Evolutionary conservation across 2,113 vertebrate genomes (phyloP), one percentile per base, ranked within the genome.

Genomic region (Trinectes maculatus): DNA sequence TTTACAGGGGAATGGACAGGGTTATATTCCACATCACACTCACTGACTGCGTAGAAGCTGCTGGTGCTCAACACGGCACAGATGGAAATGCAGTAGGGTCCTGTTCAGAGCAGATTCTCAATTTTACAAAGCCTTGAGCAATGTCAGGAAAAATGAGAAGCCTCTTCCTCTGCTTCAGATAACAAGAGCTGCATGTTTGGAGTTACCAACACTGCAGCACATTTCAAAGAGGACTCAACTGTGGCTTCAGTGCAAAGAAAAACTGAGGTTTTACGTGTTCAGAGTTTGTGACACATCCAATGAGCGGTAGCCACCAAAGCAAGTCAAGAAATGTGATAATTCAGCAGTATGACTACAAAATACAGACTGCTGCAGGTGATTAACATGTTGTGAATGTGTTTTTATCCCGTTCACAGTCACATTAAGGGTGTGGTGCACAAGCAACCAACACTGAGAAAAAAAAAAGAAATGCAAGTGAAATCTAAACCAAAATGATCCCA

Each of bases 401-500:
- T 26, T 22, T 4, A 46, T 36, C 16, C 4, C 22, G 34, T 61
- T 44, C 22, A 22, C 8, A 64, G 60, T 37, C 36, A 19, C 44
- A 52, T 5, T 12, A 15, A 49, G 51, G 52, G 34, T 54, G 29
- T 43, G 19, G 52, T 3, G 43, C 22, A 39, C 16, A 33, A 19
- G 42, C 18, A 31, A 28, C 11, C 66, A 39, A 22, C 72, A 60
- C 6, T 6, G 9, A 19, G 33, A 36, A 59, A 33, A 10, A 55
- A 58, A 71, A 49, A 44, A 56, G 25, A 55, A 73, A 66, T 22
- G 34, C 18, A 37, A 51, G 48, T 36, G 64, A 82, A 80, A 80
- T 54, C 34, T 26, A 47, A 82, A 87, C 75, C 76, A 34, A 84
- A 85, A 82, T 80, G 64, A 81, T 54, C 72, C 71, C 28, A 49